phyloP scores from a whole-genome alignment of 2,113 vertebrate species.

The Pachycephala philippinensis region DNA sequence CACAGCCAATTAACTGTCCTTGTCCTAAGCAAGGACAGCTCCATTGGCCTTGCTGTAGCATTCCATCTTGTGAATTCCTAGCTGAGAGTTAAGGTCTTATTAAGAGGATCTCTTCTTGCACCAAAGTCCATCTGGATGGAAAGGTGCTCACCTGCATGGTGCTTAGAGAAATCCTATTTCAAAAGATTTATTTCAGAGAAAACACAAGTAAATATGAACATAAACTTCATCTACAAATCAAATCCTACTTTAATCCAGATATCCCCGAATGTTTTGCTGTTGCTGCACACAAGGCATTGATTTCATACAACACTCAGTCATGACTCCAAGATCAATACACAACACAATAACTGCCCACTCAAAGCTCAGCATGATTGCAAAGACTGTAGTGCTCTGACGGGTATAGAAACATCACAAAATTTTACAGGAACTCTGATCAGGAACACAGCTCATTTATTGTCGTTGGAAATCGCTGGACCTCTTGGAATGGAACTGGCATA shows the following conservation, averaged over 20 bases:
- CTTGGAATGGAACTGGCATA: background rate
- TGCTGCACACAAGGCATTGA: background rate
- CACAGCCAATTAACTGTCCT: conserved; percentile 74
- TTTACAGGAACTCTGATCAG: background rate
- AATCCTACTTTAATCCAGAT: background rate
- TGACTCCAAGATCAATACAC: background rate
- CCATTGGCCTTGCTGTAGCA: background rate
- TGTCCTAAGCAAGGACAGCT: conserved; percentile 64
- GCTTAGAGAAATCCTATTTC: background rate
- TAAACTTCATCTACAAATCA: background rate
- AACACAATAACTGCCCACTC: background rate
- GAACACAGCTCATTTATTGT: background rate
- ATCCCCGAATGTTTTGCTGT: background rate
- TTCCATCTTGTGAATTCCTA: conserved; percentile 45
- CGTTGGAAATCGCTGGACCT: background rate
- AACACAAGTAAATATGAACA: background rate
- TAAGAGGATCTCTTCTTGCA: background rate
- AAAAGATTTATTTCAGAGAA: background rate
- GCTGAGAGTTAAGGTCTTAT: conserved; percentile 1
- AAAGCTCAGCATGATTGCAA: background rate
- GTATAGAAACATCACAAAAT: background rate
- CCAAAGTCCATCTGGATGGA: background rate
- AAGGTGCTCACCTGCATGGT: background rate
- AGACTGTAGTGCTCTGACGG: background rate
- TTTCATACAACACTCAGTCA: background rate